phyloP scores from a whole-genome alignment of 2,797 vertebrate genomes.

The Anguilla marmorata region DNA sequence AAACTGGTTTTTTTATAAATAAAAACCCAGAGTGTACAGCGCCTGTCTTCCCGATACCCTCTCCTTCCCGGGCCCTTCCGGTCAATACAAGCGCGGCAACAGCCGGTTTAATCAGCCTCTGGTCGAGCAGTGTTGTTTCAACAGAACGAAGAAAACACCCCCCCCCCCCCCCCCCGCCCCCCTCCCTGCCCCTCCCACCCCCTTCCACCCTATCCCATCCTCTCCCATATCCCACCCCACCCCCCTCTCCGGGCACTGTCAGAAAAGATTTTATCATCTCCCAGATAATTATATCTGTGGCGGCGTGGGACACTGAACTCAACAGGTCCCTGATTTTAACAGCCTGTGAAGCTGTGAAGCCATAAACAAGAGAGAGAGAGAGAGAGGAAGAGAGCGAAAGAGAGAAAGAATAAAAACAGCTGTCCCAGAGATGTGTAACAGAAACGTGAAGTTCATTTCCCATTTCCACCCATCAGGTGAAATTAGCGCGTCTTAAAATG shows the following conservation, averaged over 20 bases:
- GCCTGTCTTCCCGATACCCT: neutral
- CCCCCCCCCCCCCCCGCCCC: neutral
- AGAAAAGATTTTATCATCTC: constrained; percentile 10
- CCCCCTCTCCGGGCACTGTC: neutral
- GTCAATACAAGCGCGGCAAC: neutral
- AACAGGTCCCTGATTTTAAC: constrained; percentile 12
- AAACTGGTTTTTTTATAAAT: neutral
- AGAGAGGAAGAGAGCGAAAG: neutral
- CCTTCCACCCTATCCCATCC: neutral
- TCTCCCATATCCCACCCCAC: neutral
- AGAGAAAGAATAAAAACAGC: neutral
- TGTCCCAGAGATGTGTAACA: neutral
- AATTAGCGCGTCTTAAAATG: too few species aligned
- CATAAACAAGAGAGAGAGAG: neutral
- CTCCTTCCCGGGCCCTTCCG: neutral
- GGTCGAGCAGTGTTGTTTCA: neutral
- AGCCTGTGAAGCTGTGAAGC: neutral
- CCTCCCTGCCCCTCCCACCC: neutral
- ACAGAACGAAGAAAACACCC: neutral
- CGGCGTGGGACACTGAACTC: neutral
- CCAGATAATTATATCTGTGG: constrained; percentile 10
- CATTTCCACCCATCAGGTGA: neutral
- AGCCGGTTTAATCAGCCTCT: neutral
- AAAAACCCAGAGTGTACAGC: neutral
- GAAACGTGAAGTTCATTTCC: neutral